These are phyloP conservation scores for Craniophora ligustri DNA, from an alignment of 2,888 invertebrate species.

Conservation along the genomic window DNA sequence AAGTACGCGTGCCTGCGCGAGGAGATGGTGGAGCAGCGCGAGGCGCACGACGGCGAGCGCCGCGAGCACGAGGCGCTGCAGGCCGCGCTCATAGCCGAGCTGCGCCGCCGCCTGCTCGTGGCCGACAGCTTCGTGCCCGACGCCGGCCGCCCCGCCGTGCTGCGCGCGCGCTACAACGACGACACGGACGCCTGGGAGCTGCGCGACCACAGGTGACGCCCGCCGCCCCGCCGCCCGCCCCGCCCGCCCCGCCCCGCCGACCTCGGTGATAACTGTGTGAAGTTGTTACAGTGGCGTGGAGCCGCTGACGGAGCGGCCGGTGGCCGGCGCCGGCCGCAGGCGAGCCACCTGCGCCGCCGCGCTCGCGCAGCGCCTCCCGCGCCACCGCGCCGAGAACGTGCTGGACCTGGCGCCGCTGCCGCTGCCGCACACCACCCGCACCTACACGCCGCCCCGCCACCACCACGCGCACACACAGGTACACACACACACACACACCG, in stretches of 20 bases:
- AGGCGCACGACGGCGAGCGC: constrained; percentile 96
- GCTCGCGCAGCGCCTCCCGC: constrained; percentile 79
- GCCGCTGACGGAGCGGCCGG: constrained; percentile 88
- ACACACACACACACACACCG: constrained; percentile 2
- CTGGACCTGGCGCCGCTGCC: constrained; percentile 92
- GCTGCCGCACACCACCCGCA: constrained; percentile 93
- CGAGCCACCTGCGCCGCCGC: constrained; percentile 90
- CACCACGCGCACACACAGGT: too few relatives aligned
- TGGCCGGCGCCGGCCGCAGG: constrained; percentile 90
- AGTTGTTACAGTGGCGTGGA: constrained; percentile 61
- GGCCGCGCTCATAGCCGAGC: constrained; percentile 96
- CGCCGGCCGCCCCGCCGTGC: constrained; percentile 74
- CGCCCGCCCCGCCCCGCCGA: constrained; percentile 90
- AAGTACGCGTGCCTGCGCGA: constrained; percentile 91
- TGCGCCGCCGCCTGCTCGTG: constrained; percentile 95
- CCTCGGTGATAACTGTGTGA: constrained; percentile 86
- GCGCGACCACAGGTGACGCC: constrained; percentile 92
- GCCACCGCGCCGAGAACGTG: constrained; percentile 91
- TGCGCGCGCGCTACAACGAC: constrained; percentile 88
- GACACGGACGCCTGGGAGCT: constrained; percentile 91
- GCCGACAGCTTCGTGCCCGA: constrained; percentile 96
- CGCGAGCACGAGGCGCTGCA: constrained; percentile 95
- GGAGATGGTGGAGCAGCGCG: constrained; percentile 87
- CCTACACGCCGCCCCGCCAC: constrained; percentile 84
- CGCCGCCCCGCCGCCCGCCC: constrained; percentile 24